Conservation (phyloP, 2,888 invertebrate species). For the Cecidostiba fungosa region DNA sequence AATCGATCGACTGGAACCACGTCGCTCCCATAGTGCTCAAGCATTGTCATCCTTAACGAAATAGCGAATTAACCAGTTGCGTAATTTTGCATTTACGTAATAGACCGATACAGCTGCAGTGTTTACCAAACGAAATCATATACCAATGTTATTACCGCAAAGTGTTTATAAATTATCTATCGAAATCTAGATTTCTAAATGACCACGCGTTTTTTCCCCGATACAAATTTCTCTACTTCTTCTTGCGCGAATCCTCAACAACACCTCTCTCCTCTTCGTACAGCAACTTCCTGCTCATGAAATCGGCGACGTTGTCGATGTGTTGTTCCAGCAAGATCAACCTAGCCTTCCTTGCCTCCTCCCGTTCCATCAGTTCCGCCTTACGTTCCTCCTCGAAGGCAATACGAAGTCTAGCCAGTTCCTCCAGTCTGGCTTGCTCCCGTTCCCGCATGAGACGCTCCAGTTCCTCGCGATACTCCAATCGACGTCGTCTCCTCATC, state of each 20-base stretch:
- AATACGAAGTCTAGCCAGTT: conserved; percentile 64
- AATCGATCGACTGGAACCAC: background rate
- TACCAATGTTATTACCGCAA: background rate
- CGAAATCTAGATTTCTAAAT: background rate
- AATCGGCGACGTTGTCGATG: conserved; percentile 69
- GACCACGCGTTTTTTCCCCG: background rate
- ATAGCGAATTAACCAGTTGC: background rate
- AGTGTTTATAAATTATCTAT: background rate
- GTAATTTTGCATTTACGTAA: background rate
- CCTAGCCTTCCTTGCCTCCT: conserved; percentile 67
- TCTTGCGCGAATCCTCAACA: conserved; percentile 50
- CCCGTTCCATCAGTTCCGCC: conserved; percentile 56
- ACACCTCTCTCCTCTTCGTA: conserved; percentile 68
- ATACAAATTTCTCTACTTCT: background rate
- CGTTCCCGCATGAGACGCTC: conserved; percentile 71
- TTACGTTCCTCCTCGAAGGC: conserved; percentile 63
- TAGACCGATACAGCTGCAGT: background rate
- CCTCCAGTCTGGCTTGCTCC: conserved; percentile 66
- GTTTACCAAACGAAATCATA: background rate
- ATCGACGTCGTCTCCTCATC: conserved; percentile 68
- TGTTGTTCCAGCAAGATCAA: conserved; percentile 70
- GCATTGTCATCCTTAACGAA: background rate
- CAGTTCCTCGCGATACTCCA: conserved; percentile 71
- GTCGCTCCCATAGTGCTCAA: background rate
- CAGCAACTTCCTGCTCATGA: conserved; percentile 66